These are phyloP conservation scores for Xestia c-nigrum DNA, from an alignment of 2,888 invertebrate species.

Conservation along the genomic window DNA sequence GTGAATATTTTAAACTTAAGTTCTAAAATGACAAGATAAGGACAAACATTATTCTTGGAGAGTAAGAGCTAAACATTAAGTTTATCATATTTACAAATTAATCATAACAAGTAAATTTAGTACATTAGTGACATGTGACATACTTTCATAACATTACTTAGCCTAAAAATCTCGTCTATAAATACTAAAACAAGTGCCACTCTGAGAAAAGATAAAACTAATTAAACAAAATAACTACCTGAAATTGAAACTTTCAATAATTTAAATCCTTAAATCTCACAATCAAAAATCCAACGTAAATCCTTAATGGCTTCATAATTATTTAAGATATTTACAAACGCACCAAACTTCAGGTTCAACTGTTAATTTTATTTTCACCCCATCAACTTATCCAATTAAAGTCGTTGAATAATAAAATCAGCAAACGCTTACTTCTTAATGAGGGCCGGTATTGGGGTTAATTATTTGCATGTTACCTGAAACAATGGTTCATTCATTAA, in stretches of 20 bases:
- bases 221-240: neutral
- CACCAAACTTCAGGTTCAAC: conserved; percentile 37
- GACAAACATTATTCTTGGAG: neutral
- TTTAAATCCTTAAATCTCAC: conserved; percentile 24
- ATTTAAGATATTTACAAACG: conserved; percentile 53
- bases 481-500: conserved; percentile 67
- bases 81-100: neutral
- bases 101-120: neutral
- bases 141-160: neutral
- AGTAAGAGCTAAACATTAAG: neutral
- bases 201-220: conserved; percentile 1
- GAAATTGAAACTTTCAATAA: conserved; percentile 18
- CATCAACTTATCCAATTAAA: conserved; percentile 66
- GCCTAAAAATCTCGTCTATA: neutral
- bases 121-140: neutral
- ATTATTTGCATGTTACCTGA: conserved; percentile 70
- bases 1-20: neutral
- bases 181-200: neutral
- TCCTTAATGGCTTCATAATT: conserved; percentile 42
- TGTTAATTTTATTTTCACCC: conserved; percentile 55
- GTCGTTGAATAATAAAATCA: conserved; percentile 65
- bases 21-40: neutral
- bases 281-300: conserved; percentile 43
- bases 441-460: conserved; percentile 56
- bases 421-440: conserved; percentile 64